Evolutionary conservation across 2,888 invertebrate genomes (phyloP), one percentile per base, ranked within the genome.

Genomic region (Xestobium rufovillosum): DNA sequence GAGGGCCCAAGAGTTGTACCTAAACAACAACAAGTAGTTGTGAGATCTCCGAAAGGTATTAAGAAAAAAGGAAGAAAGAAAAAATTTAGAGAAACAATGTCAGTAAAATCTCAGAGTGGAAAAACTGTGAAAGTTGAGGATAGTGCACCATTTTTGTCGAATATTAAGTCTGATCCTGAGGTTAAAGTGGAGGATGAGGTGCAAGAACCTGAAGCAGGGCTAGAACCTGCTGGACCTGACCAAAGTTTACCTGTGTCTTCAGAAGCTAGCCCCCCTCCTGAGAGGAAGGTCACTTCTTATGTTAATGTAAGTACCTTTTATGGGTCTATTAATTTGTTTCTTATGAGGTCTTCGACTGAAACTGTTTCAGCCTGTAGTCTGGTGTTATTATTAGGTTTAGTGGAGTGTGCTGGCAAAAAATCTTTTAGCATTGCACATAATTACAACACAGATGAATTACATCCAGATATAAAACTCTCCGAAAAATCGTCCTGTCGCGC

Each of bases 1-100:
- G 89, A 90, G 69, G 89, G 89, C 6, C 92, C 92, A 15, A 75
- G 81, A 35, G 55, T 62, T 44, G 55, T 62, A 44, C 48, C 53
- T 2, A 60, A 56, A 34, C 52, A 53, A 13, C 45, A 50, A 9
- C 36, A 39, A 16, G 55, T 54, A 10, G 43, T 50, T 11, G 35
- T 53, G 3, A 64, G 63, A 42, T 55, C 61, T 3, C 59, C 63
- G 2, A 67, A 67, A 56, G 60, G 60, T 55, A 48, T 60, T 26
- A 65, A 65, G 49, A 60, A 63, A 49, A 53, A 61, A 31, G 57
- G 58, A 23, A 48, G 62, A 14, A 66, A 65, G 51, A 67, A 65
- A 56, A 66, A 65, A 49, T 52, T 50, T 25, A 60, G 63, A 44
- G 58, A 56, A 4, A 48, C 65, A 33, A n/a, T n/a, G n/a, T 62